These are phyloP conservation scores for Ascaphus truei DNA, from an alignment of 2,113 vertebrate genomes.

Conservation along the genomic window DNA sequence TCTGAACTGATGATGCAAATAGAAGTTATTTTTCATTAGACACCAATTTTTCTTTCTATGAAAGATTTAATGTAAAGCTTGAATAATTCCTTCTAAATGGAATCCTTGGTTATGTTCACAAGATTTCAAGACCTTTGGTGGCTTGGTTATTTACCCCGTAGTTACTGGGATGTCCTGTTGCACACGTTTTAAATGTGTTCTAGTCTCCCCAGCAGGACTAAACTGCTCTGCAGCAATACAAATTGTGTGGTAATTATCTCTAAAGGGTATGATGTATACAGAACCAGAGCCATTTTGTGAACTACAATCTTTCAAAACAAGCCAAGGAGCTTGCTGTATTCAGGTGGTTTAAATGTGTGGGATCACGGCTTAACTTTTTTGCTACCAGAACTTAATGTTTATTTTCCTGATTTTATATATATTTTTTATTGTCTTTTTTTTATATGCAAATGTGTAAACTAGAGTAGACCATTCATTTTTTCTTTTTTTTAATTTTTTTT, in stretches of 20 bases:
- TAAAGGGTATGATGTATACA: too few relatives aligned
- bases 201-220: too few relatives aligned
- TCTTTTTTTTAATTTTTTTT: too few relatives aligned
- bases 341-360: too few relatives aligned
- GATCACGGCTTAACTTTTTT: not conserved
- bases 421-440: not conserved
- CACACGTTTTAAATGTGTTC: too few relatives aligned
- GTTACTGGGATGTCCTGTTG: not conserved
- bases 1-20: too few relatives aligned
- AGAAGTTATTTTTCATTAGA: not conserved
- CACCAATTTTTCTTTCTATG: constrained; percentile 28
- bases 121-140: constrained; percentile 15
- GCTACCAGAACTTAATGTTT: not conserved
- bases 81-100: not conserved
- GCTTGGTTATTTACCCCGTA: not conserved
- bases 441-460: too few relatives aligned
- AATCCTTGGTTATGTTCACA: not conserved
- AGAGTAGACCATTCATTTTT: too few relatives aligned
- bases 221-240: too few relatives aligned
- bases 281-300: too few relatives aligned
- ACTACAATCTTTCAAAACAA: too few relatives aligned
- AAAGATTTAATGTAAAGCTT: constrained; percentile 21
- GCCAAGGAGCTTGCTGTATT: not conserved
- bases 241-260: too few relatives aligned
- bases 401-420: not conserved